Percentiles rank a stretch among this genome's conserved stretches.
These are phyloP conservation scores for Mamestra brassicae DNA, from an alignment of 2,888 invertebrate species.

Conservation along the genomic window DNA sequence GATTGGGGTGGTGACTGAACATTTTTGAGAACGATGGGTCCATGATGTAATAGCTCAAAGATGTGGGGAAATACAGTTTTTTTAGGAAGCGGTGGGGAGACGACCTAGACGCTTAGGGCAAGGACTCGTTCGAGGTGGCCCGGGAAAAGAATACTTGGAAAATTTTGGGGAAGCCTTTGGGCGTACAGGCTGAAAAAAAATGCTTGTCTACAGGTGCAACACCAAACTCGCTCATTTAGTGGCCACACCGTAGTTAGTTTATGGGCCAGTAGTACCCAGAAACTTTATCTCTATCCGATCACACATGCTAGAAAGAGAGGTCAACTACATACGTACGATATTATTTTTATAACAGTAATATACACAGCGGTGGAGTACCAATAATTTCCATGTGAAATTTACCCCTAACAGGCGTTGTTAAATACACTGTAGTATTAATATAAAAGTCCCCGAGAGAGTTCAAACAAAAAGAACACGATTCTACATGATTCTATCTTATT, in stretches of 20 bases:
- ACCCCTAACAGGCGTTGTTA: slow-evolving; percentile 42
- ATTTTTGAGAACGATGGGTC: too few species aligned
- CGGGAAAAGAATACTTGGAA: too few species aligned
- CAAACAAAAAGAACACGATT: background rate
- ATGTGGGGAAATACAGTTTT: too few species aligned
- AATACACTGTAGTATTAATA: slow-evolving; percentile 38
- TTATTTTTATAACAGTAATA: slow-evolving; percentile 57
- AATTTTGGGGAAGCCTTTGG: too few species aligned
- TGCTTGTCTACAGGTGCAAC: slow-evolving; percentile 5
- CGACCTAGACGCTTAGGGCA: too few species aligned
- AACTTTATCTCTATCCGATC: slow-evolving; percentile 51
- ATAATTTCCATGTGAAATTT: slow-evolving; percentile 43
- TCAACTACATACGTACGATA: slow-evolving; percentile 40
- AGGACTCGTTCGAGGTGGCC: too few species aligned
- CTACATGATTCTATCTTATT: too few species aligned
- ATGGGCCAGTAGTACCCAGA: slow-evolving; percentile 53
- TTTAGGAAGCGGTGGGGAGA: too few species aligned
- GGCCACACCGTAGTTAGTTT: slow-evolving; percentile 47
- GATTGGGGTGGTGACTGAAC: too few species aligned
- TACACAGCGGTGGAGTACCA: slow-evolving; percentile 39
- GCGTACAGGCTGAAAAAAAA: background rate
- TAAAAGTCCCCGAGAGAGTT: background rate
- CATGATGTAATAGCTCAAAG: too few species aligned
- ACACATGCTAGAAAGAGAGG: slow-evolving; percentile 57
- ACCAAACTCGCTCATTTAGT: slow-evolving; percentile 36